Percentiles rank a stretch among this genome's conserved stretches.
Evolutionary conservation across 1,140 invertebrate genomes (phyloP).

Genomic region (Steinernema feltiae): DNA sequence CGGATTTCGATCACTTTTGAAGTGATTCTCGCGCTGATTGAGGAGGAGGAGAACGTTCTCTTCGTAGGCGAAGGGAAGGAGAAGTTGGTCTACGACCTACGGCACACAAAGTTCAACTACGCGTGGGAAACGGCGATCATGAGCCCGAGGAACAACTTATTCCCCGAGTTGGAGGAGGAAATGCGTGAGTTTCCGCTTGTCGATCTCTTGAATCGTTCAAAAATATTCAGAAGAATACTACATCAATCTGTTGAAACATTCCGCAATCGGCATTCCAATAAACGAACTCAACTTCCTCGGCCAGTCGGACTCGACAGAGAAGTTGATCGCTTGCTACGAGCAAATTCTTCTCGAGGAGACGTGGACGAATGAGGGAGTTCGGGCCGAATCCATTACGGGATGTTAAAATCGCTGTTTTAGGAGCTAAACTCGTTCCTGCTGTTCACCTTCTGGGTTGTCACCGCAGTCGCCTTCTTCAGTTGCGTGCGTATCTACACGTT

Average conservation of each 20-base stretch:
- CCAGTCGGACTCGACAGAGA: neutral
- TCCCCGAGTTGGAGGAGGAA: neutral
- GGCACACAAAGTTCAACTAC: neutral
- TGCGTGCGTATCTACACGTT: too few relatives aligned
- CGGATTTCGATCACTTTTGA: neutral
- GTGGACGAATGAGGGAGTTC: too few relatives aligned
- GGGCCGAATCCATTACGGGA: too few relatives aligned
- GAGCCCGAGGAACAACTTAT: neutral
- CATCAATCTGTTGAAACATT: neutral
- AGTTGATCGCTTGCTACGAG: neutral
- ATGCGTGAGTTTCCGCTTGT: neutral
- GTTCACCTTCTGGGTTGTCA: too few relatives aligned
- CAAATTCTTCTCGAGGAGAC: neutral
- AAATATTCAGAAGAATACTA: neutral
- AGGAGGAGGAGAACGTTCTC: neutral
- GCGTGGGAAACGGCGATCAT: slow-evolving; percentile 6
- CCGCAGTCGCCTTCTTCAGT: too few relatives aligned
- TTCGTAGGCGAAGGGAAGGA: neutral
- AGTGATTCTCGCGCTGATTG: neutral
- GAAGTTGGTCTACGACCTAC: neutral
- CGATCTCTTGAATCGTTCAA: neutral
- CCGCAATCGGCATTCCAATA: neutral
- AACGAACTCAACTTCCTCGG: neutral
- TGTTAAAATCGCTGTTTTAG: too few relatives aligned
- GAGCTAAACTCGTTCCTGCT: too few relatives aligned